phyloP scores from a whole-genome alignment of 2,888 invertebrate species.

The Coleophora deauratella region DNA sequence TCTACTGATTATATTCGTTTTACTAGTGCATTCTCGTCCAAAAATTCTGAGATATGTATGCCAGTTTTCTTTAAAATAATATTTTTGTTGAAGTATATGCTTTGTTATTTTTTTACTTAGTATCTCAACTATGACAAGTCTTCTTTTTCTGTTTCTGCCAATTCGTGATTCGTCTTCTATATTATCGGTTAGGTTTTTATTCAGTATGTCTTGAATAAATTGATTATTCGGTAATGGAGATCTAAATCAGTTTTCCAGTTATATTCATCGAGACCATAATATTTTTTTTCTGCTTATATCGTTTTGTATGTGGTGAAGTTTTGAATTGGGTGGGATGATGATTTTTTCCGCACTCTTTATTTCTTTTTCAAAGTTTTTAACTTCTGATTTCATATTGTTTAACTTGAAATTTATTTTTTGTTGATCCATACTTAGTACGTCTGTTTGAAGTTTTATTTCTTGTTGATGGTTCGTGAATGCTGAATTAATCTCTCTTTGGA shows the following conservation, averaged over 20 bases:
- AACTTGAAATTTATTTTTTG: no score
- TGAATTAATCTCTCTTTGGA: no score
- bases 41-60: constrained; percentile 1
- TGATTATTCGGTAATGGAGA: constrained; percentile 1
- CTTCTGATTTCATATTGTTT: no score
- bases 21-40: not conserved
- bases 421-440: no score
- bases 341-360: no score
- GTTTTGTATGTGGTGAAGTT: no score
- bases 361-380: no score
- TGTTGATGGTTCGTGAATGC: no score
- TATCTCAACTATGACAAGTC: constrained; percentile 10
- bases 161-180: constrained; percentile 9
- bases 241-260: constrained; percentile 9
- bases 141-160: constrained; percentile 5
- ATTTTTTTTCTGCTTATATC: no score
- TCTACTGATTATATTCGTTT: constrained; percentile 3
- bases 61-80: constrained; percentile 4
- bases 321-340: no score
- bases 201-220: constrained; percentile 8
- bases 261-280: no score
- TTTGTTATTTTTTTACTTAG: constrained; percentile 11
- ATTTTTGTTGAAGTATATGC: constrained; percentile 5
- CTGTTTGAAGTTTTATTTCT: no score
- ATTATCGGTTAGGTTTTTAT: constrained; percentile 7